Percentiles rank a stretch among this genome's conserved stretches.
These are phyloP conservation scores for Intellagama lesueurii DNA, from an alignment of 2,797 vertebrate genomes.

Conservation along the genomic window DNA sequence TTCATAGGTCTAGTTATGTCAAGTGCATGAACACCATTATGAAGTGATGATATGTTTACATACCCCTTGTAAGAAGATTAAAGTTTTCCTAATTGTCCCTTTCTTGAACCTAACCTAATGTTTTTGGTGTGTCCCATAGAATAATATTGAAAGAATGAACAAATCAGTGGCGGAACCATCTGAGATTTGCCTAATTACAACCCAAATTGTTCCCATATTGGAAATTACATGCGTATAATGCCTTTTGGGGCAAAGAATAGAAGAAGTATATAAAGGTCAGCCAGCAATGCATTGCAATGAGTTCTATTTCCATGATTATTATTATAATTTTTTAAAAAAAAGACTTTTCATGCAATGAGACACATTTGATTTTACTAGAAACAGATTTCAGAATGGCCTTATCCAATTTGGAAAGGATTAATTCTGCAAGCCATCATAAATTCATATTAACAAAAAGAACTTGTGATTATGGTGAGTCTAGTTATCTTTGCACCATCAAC, in stretches of 20 bases:
- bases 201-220: slow-evolving; percentile 92
- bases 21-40: slow-evolving; percentile 67
- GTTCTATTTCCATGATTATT: slow-evolving; percentile 76
- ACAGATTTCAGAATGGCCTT: slow-evolving; percentile 81
- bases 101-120: slow-evolving; percentile 80
- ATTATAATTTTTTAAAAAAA: slow-evolving; percentile 48
- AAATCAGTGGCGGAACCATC: slow-evolving; percentile 87
- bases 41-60: slow-evolving; percentile 74
- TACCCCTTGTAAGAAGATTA: slow-evolving; percentile 73
- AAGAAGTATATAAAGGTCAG: slow-evolving; percentile 84
- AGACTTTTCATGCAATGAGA: slow-evolving; percentile 78
- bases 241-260: slow-evolving; percentile 83
- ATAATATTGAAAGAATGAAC: slow-evolving; percentile 84
- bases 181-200: slow-evolving; percentile 89
- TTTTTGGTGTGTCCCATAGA: slow-evolving; percentile 82
- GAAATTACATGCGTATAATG: slow-evolving; percentile 86
- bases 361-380: slow-evolving; percentile 80
- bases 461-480: slow-evolving; percentile 52
- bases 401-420: slow-evolving; percentile 79
- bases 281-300: slow-evolving; percentile 77
- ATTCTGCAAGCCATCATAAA: slow-evolving; percentile 74
- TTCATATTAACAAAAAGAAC: slow-evolving; percentile 71
- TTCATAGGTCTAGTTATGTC: slow-evolving; percentile 59
- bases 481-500: slow-evolving; percentile 53
- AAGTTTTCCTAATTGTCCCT: slow-evolving; percentile 78